Conservation (phyloP, 2,888 invertebrate species). For the Amphipoea lucens region DNA sequence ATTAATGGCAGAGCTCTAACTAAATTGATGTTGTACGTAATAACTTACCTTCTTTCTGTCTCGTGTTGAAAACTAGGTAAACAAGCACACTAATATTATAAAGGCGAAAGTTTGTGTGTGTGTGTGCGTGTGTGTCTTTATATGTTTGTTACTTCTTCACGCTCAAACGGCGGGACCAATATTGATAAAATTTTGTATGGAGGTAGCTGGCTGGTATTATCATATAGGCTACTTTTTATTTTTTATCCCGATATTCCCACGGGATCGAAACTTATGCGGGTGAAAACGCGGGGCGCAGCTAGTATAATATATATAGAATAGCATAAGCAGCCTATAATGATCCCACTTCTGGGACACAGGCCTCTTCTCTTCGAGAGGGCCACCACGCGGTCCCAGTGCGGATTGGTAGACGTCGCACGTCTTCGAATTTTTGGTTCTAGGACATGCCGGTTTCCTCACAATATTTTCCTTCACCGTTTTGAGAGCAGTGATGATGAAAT, state of each 20-base stretch:
- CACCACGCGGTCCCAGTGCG: neutral
- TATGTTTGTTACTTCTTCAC: too few species aligned
- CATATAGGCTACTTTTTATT: too few species aligned
- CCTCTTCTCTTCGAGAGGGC: neutral
- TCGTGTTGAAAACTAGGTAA: neutral
- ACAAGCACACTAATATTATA: neutral
- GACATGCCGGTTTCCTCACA: neutral
- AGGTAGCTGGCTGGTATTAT: too few species aligned
- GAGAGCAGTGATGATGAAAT: neutral
- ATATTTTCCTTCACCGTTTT: neutral
- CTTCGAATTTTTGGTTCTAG: neutral
- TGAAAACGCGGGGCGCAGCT: too few species aligned
- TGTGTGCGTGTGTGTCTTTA: too few species aligned
- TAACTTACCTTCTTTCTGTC: neutral
- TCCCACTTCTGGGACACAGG: neutral
- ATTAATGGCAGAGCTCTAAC: neutral
- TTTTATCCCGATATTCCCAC: too few species aligned
- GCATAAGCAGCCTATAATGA: neutral
- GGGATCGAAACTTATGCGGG: too few species aligned
- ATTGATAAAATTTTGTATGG: too few species aligned
- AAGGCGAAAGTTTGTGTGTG: too few species aligned
- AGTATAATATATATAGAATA: neutral
- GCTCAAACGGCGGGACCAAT: too few species aligned
- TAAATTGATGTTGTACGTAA: too few species aligned
- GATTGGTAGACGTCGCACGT: neutral